Base-by-base conservation (phyloP, 1,140 invertebrate genomes). In the Brachionus manjavacas region DNA sequence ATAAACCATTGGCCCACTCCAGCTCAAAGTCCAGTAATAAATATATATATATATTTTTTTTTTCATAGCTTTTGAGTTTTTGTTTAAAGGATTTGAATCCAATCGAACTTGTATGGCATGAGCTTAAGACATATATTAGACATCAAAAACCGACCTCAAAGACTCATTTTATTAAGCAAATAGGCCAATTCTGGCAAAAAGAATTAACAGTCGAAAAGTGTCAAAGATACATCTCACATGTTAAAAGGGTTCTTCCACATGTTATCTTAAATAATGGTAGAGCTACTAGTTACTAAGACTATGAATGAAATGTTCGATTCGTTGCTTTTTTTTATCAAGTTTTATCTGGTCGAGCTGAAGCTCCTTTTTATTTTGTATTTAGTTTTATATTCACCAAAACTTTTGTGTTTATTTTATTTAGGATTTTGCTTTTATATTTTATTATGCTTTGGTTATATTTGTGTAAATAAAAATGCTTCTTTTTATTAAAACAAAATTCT, bases 21-120 rank as follows among this genome's bases (percentile, higher is more conserved):
- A n/a, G 60, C 60, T 16, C 60, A 64, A 64, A 64, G 60, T 28
- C 60, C 60, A 9, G 60, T 64, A 64, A 64, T 23, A 64, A 64
- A 16, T 23, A n/a, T 16, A 9, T 64, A 11, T 20, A 23, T 64
- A 64, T 23, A 1, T 64, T 16, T 64, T 64, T 64, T 16, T n/a
- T 64, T 64, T 12, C 9, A 23, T 9, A 64, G 20, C 9, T n/a
- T 64, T 64, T 64, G 9, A 31, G 28, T 31, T 31, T 31, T 31
- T 31, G 1, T 31, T 64, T 64, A 11, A 9, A 72, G 68, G 35
- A 72, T 72, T n/a, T 72, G 39, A 72, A 72, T n/a, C 68, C 68
- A n/a, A 72, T 72, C n/a, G 68, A 72, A n/a, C n/a, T 72, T 7
- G 68, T 72, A 4, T 72, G 68, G 68, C 68, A 72, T 41, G 68